Evolutionary conservation across 2,888 invertebrate genomes (phyloP), one percentile per base, ranked within the genome.

Genomic region (Phortica okadai): DNA sequence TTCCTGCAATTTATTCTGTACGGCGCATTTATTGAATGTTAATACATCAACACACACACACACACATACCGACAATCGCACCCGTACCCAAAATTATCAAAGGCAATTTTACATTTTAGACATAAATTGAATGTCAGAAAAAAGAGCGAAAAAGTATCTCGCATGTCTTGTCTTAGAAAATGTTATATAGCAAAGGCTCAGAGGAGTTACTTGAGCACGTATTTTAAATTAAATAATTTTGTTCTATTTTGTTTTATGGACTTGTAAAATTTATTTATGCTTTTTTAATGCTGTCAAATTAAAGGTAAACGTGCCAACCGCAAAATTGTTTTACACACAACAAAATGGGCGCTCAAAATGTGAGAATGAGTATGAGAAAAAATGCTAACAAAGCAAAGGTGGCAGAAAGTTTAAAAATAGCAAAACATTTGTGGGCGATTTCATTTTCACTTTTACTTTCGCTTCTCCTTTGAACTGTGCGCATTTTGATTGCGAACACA

Each of bases 261-360:
- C 41, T 64, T 21, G 44, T 67, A 16, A 67, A 67, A 67, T 56
- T n/a, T 54, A 56, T 72, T 72, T 56, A 72, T 72, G 25, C 14
- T 54, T 72, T 72, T 72, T 72, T 72, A 33, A 82, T 82, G 83
- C 83, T 86, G 85, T 82, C 87, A 85, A 86, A 85, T 86, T 85
- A 86, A 84, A 84, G 85, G 84, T 82, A 77, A 83, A 84, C 83
- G 80, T 81, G 85, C 80, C 80, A 84, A 79, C 85, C 86, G 76
- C 85, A 81, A 72, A 72, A 56, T 33, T 72, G 1, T 72, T 72
- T 72, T 14, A 11, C 54, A 45, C 10, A 8, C 6, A 50, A 14
- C 8, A 50, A 11, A 3, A 50, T 3, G 2, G 50, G 2, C 14
- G 50, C n/a, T 45, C 79, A 82, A 82, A 73, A 78, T 21, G 21